Evolutionary conservation across 2,888 invertebrate genomes (phyloP), one percentile per base, ranked within the genome.

Genomic region (Pyrrhia umbra): DNA sequence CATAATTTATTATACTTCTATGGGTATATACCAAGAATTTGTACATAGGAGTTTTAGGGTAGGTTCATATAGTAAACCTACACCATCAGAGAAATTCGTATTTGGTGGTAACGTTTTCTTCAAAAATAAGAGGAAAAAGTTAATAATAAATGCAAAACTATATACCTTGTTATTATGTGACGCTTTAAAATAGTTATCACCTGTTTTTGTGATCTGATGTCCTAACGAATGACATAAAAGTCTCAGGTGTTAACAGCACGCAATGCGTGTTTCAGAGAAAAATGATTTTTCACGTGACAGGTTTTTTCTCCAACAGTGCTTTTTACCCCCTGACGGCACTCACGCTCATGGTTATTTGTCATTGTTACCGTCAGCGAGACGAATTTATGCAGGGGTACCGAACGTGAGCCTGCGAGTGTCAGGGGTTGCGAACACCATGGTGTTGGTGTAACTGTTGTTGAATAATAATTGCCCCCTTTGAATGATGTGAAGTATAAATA

Each of bases 371-470:
- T 50, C 63, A 21, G 30, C 18, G 55, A 75, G 81, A 75, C 70
- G 77, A 69, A 79, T 81, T 78, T 80, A 79, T 80, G 69, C 57
- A 59, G 63, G 50, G 63, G 68, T 67, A 63, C 13, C 61, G 69
- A 70, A 71, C 55, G 57, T 64, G 63, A 46, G 15, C 23, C 54
- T 43, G 2, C 15, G n/a, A 20, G 18, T 39, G 25, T 42, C 27
- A 67, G 49, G 42, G 46, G 40, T 9, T 56, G n/a, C 40, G 13
- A 51, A 73, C 46, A 30, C 21, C 18, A 27, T 51, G 18, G 37
- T 8, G 34, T 0, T 34, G 27, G 10, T 27, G 34, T n/a, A n/a
- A n/a, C n/a, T 34, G 34, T 34, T 30, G 30, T 27, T 30, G 10
- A 30, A 30, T 27, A 9, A 9, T 27, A 27, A 27, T 27, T 10